These are phyloP conservation scores for Actinopyga echinites DNA, from an alignment of 53 echinoderm and acorn worm genomes.

Conservation along the genomic window DNA sequence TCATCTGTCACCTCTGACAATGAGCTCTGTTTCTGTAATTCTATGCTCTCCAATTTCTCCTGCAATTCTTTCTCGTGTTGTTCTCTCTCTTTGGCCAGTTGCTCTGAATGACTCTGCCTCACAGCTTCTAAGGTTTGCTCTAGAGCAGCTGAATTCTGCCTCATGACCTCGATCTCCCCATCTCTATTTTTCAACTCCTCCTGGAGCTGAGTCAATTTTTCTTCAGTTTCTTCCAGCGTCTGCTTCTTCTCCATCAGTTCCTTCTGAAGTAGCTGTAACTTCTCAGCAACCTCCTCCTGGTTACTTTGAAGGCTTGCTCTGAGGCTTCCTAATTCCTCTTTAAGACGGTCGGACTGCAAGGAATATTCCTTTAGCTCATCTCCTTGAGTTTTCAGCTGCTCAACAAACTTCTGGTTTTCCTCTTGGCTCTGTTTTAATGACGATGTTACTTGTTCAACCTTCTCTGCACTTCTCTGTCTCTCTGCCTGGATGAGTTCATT, in stretches of 20 bases:
- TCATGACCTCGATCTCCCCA: constrained; percentile 32
- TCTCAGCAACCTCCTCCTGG: constrained; percentile 48
- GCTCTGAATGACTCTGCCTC: constrained; percentile 51
- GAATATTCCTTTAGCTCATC: constrained; percentile 62
- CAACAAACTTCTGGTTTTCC: constrained; percentile 67
- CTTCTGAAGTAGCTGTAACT: constrained; percentile 39
- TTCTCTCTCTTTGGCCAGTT: constrained; percentile 48
- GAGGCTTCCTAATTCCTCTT: constrained; percentile 49
- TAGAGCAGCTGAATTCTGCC: constrained; percentile 14
- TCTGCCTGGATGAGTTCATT: constrained; percentile 73
- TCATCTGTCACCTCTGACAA: constrained; percentile 69
- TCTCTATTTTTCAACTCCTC: constrained; percentile 43
- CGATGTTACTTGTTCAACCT: constrained; percentile 58
- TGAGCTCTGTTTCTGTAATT: constrained; percentile 80
- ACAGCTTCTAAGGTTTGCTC: constrained; percentile 47
- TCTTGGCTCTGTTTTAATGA: constrained; percentile 64
- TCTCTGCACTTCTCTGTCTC: constrained; percentile 68
- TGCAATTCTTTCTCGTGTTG: constrained; percentile 72
- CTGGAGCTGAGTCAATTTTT: constrained; percentile 41
- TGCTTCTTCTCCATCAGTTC: constrained; percentile 55
- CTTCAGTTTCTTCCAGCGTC: constrained; percentile 47
- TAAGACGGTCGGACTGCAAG: constrained; percentile 45
- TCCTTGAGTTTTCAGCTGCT: constrained; percentile 70
- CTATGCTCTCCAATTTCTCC: constrained; percentile 66
- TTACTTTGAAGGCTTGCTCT: constrained; percentile 28